These are phyloP conservation scores for Novumbra hubbsi DNA, from an alignment of 2,797 vertebrate species.

Conservation along the genomic window DNA sequence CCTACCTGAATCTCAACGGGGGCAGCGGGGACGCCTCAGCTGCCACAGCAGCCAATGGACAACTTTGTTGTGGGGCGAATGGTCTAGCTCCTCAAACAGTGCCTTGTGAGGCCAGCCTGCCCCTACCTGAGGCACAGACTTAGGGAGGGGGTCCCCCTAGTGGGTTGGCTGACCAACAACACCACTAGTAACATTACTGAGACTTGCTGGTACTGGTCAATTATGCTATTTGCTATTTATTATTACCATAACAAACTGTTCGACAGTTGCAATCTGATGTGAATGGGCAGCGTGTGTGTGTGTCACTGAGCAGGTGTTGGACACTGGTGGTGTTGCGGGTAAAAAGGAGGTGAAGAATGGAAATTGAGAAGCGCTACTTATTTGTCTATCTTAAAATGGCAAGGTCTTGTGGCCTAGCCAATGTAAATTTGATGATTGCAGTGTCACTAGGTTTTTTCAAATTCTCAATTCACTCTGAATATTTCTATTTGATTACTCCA, in stretches of 20 bases:
- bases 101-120: constrained; percentile 74
- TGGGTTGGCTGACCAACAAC: constrained; percentile 13
- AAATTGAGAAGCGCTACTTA: constrained; percentile 22
- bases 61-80: constrained; percentile 73
- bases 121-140: constrained; percentile 84
- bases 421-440: neutral
- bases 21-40: constrained; percentile 5
- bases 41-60: constrained; percentile 59
- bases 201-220: constrained; percentile 9
- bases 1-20: constrained; percentile 84
- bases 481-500: constrained; percentile 43
- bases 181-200: constrained; percentile 5
- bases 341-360: neutral
- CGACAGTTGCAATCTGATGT: neutral
- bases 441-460: neutral
- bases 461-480: neutral
- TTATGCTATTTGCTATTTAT: neutral
- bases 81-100: constrained; percentile 47
- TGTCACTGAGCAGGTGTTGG: neutral
- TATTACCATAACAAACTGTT: neutral
- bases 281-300: neutral
- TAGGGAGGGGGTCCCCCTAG: constrained; percentile 52
- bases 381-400: neutral
- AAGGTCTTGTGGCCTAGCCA: neutral
- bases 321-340: constrained; percentile 9